These are phyloP conservation scores for Eudasyphora cyanicolor DNA, from an alignment of 2,888 invertebrate genomes.

Conservation along the genomic window DNA sequence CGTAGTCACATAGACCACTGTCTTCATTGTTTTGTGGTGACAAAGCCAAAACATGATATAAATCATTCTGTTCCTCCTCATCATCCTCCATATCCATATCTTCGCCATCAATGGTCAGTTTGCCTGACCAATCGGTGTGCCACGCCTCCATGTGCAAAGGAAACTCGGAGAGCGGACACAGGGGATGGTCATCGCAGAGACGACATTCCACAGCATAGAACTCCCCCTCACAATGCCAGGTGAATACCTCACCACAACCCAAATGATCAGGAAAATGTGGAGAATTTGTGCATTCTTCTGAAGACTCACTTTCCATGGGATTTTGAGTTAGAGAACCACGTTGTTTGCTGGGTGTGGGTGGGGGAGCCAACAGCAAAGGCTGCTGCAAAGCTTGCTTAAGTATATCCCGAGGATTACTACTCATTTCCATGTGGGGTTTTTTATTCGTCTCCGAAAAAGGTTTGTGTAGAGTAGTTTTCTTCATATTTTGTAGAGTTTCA, in stretches of 20 bases:
- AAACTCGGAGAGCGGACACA: slow-evolving; percentile 73
- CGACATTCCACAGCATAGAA: slow-evolving; percentile 74
- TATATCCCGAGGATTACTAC: not conserved
- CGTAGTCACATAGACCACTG: slow-evolving; percentile 25
- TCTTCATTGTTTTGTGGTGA: slow-evolving; percentile 31
- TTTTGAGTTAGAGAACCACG: not conserved
- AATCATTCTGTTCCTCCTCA: slow-evolving; percentile 21
- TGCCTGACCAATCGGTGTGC: slow-evolving; percentile 72
- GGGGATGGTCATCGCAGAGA: slow-evolving; percentile 73
- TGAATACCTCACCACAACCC: slow-evolving; percentile 73
- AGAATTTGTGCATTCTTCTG: not conserved
- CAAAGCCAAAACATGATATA: slow-evolving; percentile 8
- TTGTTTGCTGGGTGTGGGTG: not conserved
- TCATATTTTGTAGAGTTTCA: not conserved
- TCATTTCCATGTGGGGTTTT: not conserved
- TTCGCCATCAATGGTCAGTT: not conserved
- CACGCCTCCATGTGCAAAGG: slow-evolving; percentile 75
- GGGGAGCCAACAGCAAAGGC: not conserved
- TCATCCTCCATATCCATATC: slow-evolving; percentile 6
- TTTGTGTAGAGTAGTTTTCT: not conserved
- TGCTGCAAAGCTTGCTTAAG: not conserved
- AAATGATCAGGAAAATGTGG: slow-evolving; percentile 64
- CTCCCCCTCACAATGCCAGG: slow-evolving; percentile 74
- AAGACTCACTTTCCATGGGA: not conserved
- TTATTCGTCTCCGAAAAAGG: not conserved